Evolutionary conservation across 1,140 invertebrate genomes (phyloP).

Genomic region (Drosophila rhopaloa): DNA sequence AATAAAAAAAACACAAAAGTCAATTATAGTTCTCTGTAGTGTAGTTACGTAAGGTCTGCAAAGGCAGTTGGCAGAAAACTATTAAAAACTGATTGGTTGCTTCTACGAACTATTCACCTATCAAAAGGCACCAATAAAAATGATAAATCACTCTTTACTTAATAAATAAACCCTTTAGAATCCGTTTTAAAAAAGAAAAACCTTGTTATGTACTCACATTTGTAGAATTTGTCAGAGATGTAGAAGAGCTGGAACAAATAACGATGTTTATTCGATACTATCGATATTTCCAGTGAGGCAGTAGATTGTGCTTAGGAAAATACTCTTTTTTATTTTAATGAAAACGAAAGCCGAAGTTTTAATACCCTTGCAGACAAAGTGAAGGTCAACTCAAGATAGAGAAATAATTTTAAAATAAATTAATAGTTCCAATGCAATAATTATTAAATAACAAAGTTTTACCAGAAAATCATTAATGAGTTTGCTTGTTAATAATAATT

Average conservation of each 20-base stretch:
- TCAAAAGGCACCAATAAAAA: too few relatives aligned
- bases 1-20: constrained; percentile 27
- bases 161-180: neutral
- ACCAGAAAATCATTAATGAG: too few relatives aligned
- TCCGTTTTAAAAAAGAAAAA: neutral
- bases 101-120: neutral
- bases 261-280: neutral
- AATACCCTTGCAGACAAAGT: too few relatives aligned
- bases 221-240: constrained; percentile 27
- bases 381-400: too few relatives aligned
- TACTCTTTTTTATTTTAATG: too few relatives aligned
- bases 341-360: too few relatives aligned
- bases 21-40: constrained; percentile 27
- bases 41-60: constrained; percentile 66
- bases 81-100: neutral
- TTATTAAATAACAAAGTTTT: too few relatives aligned
- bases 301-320: too few relatives aligned
- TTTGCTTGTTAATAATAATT: too few relatives aligned
- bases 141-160: neutral
- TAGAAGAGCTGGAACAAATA: constrained; percentile 1
- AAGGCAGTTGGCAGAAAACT: neutral
- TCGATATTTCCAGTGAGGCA: neutral
- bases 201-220: constrained; percentile 59
- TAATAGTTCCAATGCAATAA: too few relatives aligned
- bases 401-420: too few relatives aligned